Base-by-base conservation (phyloP, 1,140 invertebrate genomes). In the Ladona fulva region DNA sequence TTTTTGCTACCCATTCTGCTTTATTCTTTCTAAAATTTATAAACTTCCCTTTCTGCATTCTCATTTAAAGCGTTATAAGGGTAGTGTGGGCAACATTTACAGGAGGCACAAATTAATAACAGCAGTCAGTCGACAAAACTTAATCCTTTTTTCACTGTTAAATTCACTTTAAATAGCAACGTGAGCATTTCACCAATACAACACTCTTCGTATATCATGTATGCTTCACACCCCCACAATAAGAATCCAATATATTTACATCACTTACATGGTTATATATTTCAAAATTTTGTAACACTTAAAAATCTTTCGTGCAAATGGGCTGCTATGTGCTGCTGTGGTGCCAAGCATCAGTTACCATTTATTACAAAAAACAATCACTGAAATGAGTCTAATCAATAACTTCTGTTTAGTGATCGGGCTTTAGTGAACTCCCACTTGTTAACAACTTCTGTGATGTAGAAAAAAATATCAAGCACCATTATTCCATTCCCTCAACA, bases 161-260 rank as follows among this genome's bases (percentile, higher is more conserved):
- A 66, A 66, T 66, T 66, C 52, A 66, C 52, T 66, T 66, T 66
- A 66, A 66, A 66, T 66, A 66, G n/a, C 52, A 66, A 66, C 52
- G 5, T 66, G n/a, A 16, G 14, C 52, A 66, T 66, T 22, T 66
- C 52, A 66, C 52, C n/a, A 16, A 66, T 66, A 19, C 52, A 3
- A 66, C 52, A 19, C 52, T 19, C 52, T 66, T 66, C 52, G n/a
- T 19, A 37, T 37, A 37, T 37, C 29, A 37, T 37, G 29, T 37
- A 37, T 37, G 29, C 29, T 37, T 37, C 29, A 37, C 29, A 37
- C 29, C 8, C 29, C 29, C 29, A 37, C 29, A 37, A 37, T 37
- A 37, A 37, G 29, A 37, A 37, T 37, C 29, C 29, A 37, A 37
- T 37, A 37, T 37, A 66, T 66, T 66, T 66, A 66, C 52, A 66